phyloP scores from a whole-genome alignment of 2,888 invertebrate species.

The Ligdia adustata region DNA sequence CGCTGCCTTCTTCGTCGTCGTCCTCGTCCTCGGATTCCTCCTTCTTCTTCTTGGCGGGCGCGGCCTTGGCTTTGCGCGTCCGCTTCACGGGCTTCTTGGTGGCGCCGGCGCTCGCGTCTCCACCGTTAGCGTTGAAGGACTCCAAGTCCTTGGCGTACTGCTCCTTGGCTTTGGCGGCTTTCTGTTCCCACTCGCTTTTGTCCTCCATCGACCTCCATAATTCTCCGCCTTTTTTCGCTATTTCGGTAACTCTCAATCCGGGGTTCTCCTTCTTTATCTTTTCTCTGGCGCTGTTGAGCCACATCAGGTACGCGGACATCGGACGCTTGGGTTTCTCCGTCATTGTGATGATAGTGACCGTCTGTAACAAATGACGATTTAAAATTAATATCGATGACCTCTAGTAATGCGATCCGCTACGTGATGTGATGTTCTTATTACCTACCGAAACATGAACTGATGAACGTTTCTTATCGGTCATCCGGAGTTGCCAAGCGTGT shows the following conservation, averaged over 20 bases:
- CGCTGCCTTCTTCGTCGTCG: constrained; percentile 76
- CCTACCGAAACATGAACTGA: no score
- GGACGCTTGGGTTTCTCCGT: constrained; percentile 94
- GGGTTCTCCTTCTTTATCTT: constrained; percentile 93
- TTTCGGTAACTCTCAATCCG: constrained; percentile 92
- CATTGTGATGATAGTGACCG: constrained; percentile 64
- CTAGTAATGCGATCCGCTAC: not conserved
- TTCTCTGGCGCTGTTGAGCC: constrained; percentile 92
- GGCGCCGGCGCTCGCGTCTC: constrained; percentile 57
- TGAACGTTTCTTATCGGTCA: no score
- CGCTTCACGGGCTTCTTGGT: constrained; percentile 74
- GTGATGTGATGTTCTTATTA: no score
- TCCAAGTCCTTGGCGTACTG: constrained; percentile 92
- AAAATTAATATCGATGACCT: not conserved
- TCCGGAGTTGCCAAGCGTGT: no score
- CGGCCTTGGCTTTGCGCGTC: constrained; percentile 58
- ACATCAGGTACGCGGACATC: constrained; percentile 93
- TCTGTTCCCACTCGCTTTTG: constrained; percentile 94
- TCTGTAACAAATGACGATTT: no score
- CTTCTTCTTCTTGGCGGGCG: constrained; percentile 55
- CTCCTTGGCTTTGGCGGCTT: constrained; percentile 91
- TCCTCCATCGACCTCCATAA: constrained; percentile 93
- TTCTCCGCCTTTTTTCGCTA: constrained; percentile 96
- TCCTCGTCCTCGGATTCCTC: constrained; percentile 76
- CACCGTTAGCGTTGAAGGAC: constrained; percentile 89